Evolutionary conservation across 2,888 invertebrate genomes (phyloP).

Genomic region (Eurytoma adleriae): DNA sequence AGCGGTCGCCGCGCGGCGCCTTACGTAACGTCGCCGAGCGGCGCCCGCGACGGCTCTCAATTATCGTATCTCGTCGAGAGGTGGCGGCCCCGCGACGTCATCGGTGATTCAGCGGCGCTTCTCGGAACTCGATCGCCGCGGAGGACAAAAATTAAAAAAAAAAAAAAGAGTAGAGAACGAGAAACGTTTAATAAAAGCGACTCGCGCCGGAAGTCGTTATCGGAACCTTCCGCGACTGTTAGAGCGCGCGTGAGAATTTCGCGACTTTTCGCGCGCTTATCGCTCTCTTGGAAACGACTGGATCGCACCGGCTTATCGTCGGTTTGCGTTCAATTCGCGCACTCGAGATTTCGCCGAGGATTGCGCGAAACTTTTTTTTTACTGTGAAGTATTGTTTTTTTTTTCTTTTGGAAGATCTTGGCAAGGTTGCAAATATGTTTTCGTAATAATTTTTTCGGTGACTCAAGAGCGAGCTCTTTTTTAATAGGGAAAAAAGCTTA

Average conservation of each 20-base stretch:
- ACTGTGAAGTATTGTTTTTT: too few species aligned
- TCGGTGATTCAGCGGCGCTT: slow-evolving; percentile 15
- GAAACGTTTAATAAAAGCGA: slow-evolving; percentile 8
- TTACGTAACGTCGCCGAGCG: not conserved
- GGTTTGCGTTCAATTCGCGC: too few species aligned
- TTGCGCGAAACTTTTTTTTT: too few species aligned
- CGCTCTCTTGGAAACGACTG: not conserved
- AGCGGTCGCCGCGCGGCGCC: not conserved
- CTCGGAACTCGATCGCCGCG: slow-evolving; percentile 14
- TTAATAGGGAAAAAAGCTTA: too few species aligned
- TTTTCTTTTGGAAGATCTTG: too few species aligned
- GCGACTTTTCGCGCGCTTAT: not conserved
- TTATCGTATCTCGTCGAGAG: slow-evolving; percentile 8
- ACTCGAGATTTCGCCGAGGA: too few species aligned
- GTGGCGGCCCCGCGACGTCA: slow-evolving; percentile 14
- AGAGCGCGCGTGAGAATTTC: not conserved
- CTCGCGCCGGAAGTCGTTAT: slow-evolving; percentile 48
- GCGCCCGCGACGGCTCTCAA: not conserved
- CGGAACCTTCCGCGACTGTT: slow-evolving; percentile 1
- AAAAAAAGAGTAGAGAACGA: too few species aligned
- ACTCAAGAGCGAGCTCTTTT: too few species aligned
- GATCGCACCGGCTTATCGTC: too few species aligned
- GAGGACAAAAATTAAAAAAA: not conserved
- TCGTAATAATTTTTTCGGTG: too few species aligned
- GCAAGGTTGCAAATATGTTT: too few species aligned